A percentile compares a stretch with the other conserved stretches of the same genome.
phyloP scores from a whole-genome alignment of 2,797 vertebrate species.

The Aplochiton taeniatus region DNA sequence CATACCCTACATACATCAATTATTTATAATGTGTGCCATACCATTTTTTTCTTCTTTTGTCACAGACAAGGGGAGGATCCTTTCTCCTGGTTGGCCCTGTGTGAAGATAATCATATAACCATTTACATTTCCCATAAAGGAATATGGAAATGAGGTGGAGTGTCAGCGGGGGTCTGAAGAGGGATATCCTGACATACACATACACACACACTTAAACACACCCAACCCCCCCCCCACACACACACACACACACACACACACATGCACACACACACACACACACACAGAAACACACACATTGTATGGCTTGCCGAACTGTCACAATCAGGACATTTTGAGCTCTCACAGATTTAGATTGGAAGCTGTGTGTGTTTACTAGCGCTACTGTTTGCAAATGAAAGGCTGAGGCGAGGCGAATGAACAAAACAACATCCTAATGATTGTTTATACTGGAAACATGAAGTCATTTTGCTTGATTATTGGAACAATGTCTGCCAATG shows the following conservation, averaged over 20 bases:
- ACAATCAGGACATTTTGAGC: slow-evolving; percentile 71
- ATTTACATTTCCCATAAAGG: slow-evolving; percentile 76
- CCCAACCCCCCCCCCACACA: slow-evolving; percentile 23
- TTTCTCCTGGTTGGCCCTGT: slow-evolving; percentile 68
- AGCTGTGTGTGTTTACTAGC: slow-evolving; percentile 65
- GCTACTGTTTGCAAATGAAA: slow-evolving; percentile 84
- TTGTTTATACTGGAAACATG: slow-evolving; percentile 77
- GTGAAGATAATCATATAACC: slow-evolving; percentile 78
- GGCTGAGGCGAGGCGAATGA: slow-evolving; percentile 79
- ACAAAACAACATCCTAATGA: slow-evolving; percentile 88
- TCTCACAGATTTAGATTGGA: slow-evolving; percentile 74
- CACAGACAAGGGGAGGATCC: slow-evolving; percentile 66
- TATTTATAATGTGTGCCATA: slow-evolving; percentile 75
- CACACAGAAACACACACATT: slow-evolving; percentile 47
- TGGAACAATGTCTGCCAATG: slow-evolving; percentile 72
- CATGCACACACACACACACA: slow-evolving; percentile 19
- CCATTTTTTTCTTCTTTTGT: slow-evolving; percentile 67
- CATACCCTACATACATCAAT: slow-evolving; percentile 65
- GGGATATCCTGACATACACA: slow-evolving; percentile 51
- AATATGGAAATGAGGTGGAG: slow-evolving; percentile 76
- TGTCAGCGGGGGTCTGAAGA: slow-evolving; percentile 62
- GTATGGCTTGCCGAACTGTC: slow-evolving; percentile 69
- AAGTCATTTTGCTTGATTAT: slow-evolving; percentile 76
- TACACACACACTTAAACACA: slow-evolving; percentile 17
- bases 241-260: slow-evolving; percentile 24